Base-by-base conservation (phyloP, 2,113 vertebrate species). In the Plecotus auritus region DNA sequence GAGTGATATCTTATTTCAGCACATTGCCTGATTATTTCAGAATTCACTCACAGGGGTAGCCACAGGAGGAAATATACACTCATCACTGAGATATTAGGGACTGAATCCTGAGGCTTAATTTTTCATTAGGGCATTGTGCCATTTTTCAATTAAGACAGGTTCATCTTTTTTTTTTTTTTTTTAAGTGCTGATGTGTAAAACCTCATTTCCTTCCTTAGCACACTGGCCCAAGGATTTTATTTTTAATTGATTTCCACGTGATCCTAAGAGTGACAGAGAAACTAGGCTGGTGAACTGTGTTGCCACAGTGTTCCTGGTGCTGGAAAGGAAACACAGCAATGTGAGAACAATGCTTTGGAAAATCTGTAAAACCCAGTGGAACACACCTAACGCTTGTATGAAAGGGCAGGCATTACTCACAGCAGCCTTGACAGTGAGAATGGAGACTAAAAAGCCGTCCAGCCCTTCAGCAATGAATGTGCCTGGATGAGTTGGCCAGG, bases 141-240 rank as follows among this genome's bases (percentile, higher is more conserved):
- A 97, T 97, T 98, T 98, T 98, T 98, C 98, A 98, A 97, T 98
- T 98, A 98, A 97, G 97, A 97, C 86, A 96, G 96, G 89, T 97
- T 98, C 97, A 97, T 97, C 94, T 96, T 56, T 88, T 72, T 22
- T 64, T 45, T 87, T 83, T 73, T 96, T 85, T 95, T 94, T 87
- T 51, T 90, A 93, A 98, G 96, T 97, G 97, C 96, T 98, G 97
- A 97, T 97, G 97, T 97, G 97, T 97, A 98, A 98, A 98, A 98
- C 97, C 88, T 94, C 95, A 88, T 97, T 98, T 97, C 96, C 97
- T 98, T 97, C 94, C 96, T 95, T 93, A 92, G 93, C 66, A 77
- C 28, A 22, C 45, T 85, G 2, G 85, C 81, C 69, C 72, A 47
- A 77, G 81, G 77, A 77, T 96, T 97, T 96, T 84, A 74, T 89